Conservation (phyloP, 1,140 invertebrate species). For the Ptiloglossa arizonensis region DNA sequence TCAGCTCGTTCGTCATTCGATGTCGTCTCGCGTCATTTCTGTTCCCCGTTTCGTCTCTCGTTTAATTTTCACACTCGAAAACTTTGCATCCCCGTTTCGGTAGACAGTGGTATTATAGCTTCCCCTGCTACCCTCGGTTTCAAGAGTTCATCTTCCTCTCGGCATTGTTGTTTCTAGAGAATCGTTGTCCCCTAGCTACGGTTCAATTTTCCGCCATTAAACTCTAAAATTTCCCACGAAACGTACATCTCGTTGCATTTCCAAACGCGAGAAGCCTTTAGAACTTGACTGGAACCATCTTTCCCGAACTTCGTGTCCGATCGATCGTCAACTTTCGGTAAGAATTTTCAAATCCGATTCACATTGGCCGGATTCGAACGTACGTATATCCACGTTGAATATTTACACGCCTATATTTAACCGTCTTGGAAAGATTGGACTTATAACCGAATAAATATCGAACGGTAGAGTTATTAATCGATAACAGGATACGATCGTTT, state of each 20-base stretch:
- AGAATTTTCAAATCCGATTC: too few species aligned
- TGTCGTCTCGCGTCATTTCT: background rate
- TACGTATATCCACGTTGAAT: too few species aligned
- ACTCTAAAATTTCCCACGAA: background rate
- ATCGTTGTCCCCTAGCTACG: background rate
- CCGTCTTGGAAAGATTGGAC: too few species aligned
- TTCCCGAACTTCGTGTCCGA: too few species aligned
- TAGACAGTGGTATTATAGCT: background rate
- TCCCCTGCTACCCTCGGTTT: background rate
- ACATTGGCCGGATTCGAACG: too few species aligned
- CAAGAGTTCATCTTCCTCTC: background rate
- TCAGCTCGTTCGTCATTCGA: background rate
- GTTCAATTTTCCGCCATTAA: background rate
- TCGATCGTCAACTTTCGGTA: too few species aligned
- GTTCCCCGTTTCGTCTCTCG: background rate
- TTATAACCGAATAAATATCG: too few species aligned
- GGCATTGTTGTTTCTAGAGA: background rate
- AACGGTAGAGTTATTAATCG: too few species aligned
- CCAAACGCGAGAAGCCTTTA: background rate
- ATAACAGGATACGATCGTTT: too few species aligned
- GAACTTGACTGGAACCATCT: too few species aligned
- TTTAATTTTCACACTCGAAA: constrained; percentile 8
- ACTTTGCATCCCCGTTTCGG: background rate
- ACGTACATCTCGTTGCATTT: background rate
- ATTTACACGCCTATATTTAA: too few species aligned